Percentiles rank a stretch among this genome's conserved stretches.
Conservation (phyloP, 2,113 vertebrate species). For the Talpa occidentalis region DNA sequence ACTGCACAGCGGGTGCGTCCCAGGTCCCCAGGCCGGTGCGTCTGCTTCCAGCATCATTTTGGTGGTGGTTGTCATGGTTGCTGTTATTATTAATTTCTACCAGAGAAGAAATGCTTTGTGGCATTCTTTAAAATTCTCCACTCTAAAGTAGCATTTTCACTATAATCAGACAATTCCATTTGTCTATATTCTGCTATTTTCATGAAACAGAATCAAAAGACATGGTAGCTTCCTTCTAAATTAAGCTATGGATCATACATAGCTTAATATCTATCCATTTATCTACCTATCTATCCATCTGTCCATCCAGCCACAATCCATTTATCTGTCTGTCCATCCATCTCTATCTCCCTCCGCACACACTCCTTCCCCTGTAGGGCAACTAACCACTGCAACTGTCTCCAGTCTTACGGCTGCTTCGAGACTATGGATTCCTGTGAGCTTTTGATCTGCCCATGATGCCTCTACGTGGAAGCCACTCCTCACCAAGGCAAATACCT, state of each 20-base stretch:
- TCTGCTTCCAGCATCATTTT: neutral
- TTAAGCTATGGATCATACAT: neutral
- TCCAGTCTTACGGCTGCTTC: neutral
- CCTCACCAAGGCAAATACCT: accelerated
- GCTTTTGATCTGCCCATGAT: neutral
- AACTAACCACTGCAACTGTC: neutral
- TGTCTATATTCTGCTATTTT: neutral
- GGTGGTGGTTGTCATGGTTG: neutral
- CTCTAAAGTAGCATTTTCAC: neutral
- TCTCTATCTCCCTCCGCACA: neutral
- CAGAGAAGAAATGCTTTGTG: neutral
- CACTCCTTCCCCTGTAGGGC: neutral
- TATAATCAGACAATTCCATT: neutral
- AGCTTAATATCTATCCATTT: neutral
- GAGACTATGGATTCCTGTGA: neutral
- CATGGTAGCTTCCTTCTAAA: neutral
- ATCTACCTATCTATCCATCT: neutral
- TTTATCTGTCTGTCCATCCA: neutral
- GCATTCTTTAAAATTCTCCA: neutral
- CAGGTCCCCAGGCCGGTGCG: accelerated
- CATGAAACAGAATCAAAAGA: neutral
- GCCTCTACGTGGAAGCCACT: neutral
- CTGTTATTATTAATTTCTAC: neutral
- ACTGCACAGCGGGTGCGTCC: neutral
- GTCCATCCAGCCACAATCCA: neutral